Evolutionary conservation across 2,113 vertebrate genomes (phyloP).

Genomic region (Ploceus nigricollis): DNA sequence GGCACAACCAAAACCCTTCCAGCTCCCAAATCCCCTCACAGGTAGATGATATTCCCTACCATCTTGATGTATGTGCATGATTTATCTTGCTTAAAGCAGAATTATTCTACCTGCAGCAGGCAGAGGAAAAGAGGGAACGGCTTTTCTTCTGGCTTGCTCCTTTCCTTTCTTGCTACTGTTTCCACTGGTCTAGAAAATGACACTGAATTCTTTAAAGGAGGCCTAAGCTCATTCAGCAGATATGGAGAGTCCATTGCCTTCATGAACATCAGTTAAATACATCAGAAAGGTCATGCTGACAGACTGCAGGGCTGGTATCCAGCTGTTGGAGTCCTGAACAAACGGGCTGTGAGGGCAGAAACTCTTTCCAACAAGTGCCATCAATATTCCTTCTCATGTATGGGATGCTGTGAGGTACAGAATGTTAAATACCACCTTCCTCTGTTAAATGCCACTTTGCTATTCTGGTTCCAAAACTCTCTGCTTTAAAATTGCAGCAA

Average conservation of each 20-base stretch:
- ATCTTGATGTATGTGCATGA: not conserved
- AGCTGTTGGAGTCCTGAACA: not conserved
- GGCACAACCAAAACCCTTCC: not conserved
- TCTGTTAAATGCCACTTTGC: not conserved
- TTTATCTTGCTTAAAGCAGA: not conserved
- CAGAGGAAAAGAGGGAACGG: not conserved
- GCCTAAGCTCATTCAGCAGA: not conserved
- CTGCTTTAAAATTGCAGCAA: not conserved
- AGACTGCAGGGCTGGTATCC: not conserved
- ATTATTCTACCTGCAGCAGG: not conserved
- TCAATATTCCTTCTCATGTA: not conserved
- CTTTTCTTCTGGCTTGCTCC: not conserved
- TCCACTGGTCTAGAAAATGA: not conserved
- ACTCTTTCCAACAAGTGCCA: not conserved
- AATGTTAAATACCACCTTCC: not conserved
- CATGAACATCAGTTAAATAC: not conserved
- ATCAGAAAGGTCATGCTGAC: not conserved
- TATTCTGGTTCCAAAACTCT: not conserved
- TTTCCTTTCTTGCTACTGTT: not conserved
- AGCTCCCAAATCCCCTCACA: not conserved
- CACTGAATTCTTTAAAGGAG: not conserved
- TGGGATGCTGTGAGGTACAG: not conserved
- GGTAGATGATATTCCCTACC: not conserved
- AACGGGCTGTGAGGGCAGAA: not conserved
- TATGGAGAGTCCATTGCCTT: not conserved